Evolutionary conservation across 1,140 invertebrate species (phyloP), one percentile per base, ranked within the genome.

Genomic region (Propsilocerus akamusi): DNA sequence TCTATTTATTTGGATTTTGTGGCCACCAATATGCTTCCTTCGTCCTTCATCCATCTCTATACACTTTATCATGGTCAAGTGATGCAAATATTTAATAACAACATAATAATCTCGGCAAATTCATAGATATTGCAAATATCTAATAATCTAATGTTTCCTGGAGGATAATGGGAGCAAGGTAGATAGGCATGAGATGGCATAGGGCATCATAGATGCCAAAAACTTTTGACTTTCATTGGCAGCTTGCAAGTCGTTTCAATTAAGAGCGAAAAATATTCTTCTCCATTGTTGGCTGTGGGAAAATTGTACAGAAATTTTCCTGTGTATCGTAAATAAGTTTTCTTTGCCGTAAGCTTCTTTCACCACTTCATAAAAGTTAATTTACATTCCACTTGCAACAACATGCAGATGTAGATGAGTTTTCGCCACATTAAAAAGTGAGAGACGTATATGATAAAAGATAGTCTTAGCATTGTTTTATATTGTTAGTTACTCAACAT

Each of bases 51-150:
- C 22, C 34, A 41, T 41, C 14, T 30, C 10, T 41, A 41, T 41
- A 20, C 34, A 41, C 22, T 41, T n/a, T n/a, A n/a, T n/a, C n/a
- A n/a, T 41, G 34, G 17, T 20, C 34, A 41, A 41, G 34, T 20
- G 17, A 41, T 41, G 22, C 34, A 41, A 41, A 41, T 41, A 41
- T 41, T 41, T 41, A 41, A 41, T 41, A 41, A 20, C 14, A 41
- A 20, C 34, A 41, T 41, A 41, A 41, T 41, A 41, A 41, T 41
- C 34, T 41, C 34, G 14, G 17, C 34, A 41, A 41, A 41, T 41
- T 41, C 22, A 41, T 41, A 41, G 34, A 41, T 41, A 41, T 14
- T 41, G 34, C 34, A 41, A 41, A 41, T 41, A 41, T 41, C 34
- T 41, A 20, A 41, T 41, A 17, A 17, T 41, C 17, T 6, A 20